A percentile compares a stretch with the other conserved stretches of the same genome.
Evolutionary conservation across 2,113 vertebrate species (phyloP).

Genomic region (Micromys minutus): DNA sequence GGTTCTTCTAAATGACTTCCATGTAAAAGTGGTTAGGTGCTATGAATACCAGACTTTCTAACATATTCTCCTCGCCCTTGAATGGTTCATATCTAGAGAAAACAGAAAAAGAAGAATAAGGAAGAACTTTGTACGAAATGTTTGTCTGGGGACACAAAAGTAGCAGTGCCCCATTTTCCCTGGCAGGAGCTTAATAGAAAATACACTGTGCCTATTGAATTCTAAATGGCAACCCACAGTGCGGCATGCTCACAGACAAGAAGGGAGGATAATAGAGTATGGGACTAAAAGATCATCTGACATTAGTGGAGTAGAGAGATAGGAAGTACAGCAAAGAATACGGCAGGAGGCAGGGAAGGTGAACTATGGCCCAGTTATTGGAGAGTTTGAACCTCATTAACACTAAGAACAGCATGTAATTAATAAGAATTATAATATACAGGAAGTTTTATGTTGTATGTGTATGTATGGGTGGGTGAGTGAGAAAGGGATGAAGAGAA

Average conservation of each 20-base stretch:
- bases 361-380: background rate
- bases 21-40: background rate
- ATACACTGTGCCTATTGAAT: background rate
- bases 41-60: background rate
- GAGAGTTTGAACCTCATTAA: background rate
- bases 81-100: background rate
- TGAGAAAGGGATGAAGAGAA: background rate
- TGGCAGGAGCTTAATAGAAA: slow-evolving; percentile 55
- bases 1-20: slow-evolving; percentile 38
- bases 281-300: background rate
- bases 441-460: background rate
- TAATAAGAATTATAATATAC: background rate
- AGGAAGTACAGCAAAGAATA: background rate
- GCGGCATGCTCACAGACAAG: background rate
- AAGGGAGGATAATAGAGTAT: background rate
- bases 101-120: slow-evolving; percentile 21
- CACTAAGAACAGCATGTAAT: background rate
- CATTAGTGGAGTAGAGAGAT: background rate
- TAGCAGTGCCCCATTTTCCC: slow-evolving; percentile 1
- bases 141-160: slow-evolving; percentile 2
- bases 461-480: background rate
- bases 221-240: background rate
- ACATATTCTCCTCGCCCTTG: slow-evolving; percentile 27
- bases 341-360: background rate
- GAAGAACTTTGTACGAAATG: slow-evolving; percentile 20